Conservation (phyloP, 1,140 invertebrate species). For the Zeugodacus cucurbitae region DNA sequence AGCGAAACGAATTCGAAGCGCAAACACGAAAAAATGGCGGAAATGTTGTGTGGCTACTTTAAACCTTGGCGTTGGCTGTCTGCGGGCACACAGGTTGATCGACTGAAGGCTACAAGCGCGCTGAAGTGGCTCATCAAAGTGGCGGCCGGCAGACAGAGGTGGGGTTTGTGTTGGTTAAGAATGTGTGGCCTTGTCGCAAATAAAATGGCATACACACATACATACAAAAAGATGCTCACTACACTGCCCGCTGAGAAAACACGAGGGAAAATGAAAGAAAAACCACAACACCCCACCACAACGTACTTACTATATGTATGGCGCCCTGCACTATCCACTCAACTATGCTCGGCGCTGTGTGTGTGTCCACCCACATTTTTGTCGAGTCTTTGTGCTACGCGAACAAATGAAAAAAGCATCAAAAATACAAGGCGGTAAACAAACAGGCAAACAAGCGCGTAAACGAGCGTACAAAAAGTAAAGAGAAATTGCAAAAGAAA, state of each 20-base stretch:
- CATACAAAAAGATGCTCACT: not conserved
- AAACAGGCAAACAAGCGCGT: not conserved
- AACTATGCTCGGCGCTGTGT: not conserved
- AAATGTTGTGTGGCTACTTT: slow-evolving; percentile 29
- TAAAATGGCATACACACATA: not conserved
- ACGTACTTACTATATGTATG: no score
- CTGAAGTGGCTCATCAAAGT: not conserved
- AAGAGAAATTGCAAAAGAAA: not conserved
- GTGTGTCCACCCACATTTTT: not conserved
- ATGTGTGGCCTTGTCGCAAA: not conserved
- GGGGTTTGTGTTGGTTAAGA: not conserved
- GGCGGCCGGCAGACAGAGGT: no score
- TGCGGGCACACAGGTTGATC: not conserved
- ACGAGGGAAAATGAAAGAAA: not conserved
- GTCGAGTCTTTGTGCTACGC: not conserved
- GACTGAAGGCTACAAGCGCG: not conserved
- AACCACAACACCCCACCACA: not conserved
- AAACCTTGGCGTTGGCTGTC: not conserved
- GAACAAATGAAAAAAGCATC: not conserved
- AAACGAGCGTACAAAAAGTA: not conserved
- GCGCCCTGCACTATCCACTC: not conserved
- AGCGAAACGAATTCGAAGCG: not conserved
- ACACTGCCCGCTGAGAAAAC: not conserved
- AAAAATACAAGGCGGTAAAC: not conserved
- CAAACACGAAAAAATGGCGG: not conserved